Conservation (phyloP, 2,797 vertebrate genomes). For the Garrulus glandarius region DNA sequence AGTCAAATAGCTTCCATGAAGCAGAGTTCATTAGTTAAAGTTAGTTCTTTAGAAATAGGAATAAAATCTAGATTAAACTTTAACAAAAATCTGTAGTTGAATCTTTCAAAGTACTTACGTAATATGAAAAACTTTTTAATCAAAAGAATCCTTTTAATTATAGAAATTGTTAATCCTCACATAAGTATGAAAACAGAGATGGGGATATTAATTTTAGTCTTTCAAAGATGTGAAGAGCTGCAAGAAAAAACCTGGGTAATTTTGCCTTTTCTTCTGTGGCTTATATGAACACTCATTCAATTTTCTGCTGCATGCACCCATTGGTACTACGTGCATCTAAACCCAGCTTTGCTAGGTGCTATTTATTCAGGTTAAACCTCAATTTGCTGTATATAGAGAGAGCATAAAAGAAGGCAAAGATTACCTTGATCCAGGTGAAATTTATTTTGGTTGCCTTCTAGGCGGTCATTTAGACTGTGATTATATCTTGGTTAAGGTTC, state of each 20-base stretch:
- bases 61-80: slow-evolving; percentile 25
- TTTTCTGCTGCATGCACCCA: neutral
- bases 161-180: neutral
- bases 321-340: neutral
- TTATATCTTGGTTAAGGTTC: neutral
- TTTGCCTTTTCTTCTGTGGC: neutral
- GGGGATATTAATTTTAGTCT: neutral
- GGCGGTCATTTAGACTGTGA: neutral
- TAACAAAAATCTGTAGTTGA: neutral
- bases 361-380: neutral
- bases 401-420: neutral
- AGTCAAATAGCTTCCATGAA: neutral
- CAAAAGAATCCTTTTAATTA: neutral
- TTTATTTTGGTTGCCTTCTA: neutral
- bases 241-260: neutral
- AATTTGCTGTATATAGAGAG: neutral
- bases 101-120: neutral
- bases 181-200: neutral
- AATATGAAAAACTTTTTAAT: neutral
- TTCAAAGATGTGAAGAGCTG: neutral
- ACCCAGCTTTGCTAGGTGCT: neutral
- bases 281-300: neutral
- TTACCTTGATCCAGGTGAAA: neutral
- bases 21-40: neutral
- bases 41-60: neutral